Base-by-base conservation (phyloP, 2,113 vertebrate genomes). In the Oncorhynchus kisutch region DNA sequence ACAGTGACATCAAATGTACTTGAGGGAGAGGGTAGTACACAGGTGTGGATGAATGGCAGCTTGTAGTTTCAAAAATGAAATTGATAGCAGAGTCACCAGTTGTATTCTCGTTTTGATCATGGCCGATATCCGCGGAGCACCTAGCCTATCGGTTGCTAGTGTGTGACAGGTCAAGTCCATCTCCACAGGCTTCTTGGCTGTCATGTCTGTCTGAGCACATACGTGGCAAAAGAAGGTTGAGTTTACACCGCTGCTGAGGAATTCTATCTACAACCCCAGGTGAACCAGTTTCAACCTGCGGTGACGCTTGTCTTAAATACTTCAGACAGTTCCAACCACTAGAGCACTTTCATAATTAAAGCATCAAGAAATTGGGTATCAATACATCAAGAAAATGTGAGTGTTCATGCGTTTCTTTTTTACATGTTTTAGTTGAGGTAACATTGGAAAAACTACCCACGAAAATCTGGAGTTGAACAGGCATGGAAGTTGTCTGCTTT, bases 261-360 rank as follows among this genome's bases (percentile, higher is more conserved):
- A 88, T 91, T 84, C 80, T 82, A 48, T 78, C 66, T 70, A 75
- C 69, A 77, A 87, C 79, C 83, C 80, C 18, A 70, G 68, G 84
- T 79, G 79, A 90, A 90, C 90, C 85, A 91, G 91, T 91, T 88
- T 75, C 80, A 90, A 92, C 91, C 90, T 91, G 92, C 82, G 87
- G 78, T 71, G 12, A 84, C 24, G 71, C 89, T 86, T 57, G 49
- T 77, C 70, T 57, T 29, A 85, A 88, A 86, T 73, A 81, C 71
- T 85, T 87, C 24, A 71, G 71, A 76, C 29, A 57, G 73, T 60
- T 79, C 34, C 70, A 5, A 8, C 67, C 7, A 48, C 67, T 85
- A 31, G 75, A 78, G 74, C 59, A 80, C 39, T 77, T 74, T 59
- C 24, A 29, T 31, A 27, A 64, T 71, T 62, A 14, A 34, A 34